Base-by-base conservation (phyloP, 2,797 vertebrate species). In the Ateles fusciceps region DNA sequence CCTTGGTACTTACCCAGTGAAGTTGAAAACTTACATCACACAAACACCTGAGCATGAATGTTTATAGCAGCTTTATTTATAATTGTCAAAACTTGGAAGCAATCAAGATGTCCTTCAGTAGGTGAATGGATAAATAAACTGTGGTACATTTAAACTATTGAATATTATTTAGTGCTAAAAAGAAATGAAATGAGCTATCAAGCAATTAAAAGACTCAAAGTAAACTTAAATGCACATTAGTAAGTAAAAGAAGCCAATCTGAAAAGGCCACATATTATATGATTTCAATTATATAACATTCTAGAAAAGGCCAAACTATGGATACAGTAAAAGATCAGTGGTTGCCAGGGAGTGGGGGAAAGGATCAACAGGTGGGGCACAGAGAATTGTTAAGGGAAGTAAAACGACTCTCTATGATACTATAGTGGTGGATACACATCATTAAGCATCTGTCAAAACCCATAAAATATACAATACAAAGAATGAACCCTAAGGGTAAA, bases 111-210 rank as follows among this genome's bases (percentile, higher is more conserved):
- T 57, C 48, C 12, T 88, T 90, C 19, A 87, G 48, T 44, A 81
- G 72, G 39, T 90, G 85, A 94, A 76, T 57, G 33, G 46, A 85
- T 15, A 90, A 90, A 85, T 30, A 91, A 91, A 94, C 79, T 85
- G 15, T 46, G 26, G 48, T 42, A 81, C 26, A 68, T n/a, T 33
- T 59, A 91, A 33, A 76, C 28, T 85, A 19, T 33, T 6, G 28
- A 89, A 87, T 87, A 64, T 83, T 76, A 79, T 75, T 84, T 26
- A 59, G 17, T 50, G 36, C 10, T 86, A 94, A 94, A 80, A 96
- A 46, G 64, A 86, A 86, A 85, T 46, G 26, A 75, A 86, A 85
- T 55, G 33, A 75, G 33, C 39, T 74, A 87, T 91, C 76, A 71
- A 78, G 48, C 22, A 57, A 50, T 48, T 48, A 87, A 94, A 90